Evolutionary conservation across 2,888 invertebrate genomes (phyloP).

Genomic region (Acleris cristana): DNA sequence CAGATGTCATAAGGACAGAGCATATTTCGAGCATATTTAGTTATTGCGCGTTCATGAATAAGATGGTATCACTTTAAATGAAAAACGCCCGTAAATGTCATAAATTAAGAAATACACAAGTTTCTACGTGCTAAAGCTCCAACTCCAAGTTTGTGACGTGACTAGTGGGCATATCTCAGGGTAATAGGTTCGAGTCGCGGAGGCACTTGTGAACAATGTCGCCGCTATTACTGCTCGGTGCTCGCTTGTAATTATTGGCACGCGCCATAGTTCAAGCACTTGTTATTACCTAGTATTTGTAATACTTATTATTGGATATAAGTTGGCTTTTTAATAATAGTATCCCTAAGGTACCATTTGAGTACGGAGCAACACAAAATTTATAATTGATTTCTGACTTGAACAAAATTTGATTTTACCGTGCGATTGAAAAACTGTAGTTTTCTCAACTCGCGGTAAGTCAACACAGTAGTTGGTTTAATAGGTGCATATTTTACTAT

Average conservation of each 20-base stretch:
- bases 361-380: not conserved
- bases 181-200: conserved; percentile 33
- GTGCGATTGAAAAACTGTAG: too few relatives aligned
- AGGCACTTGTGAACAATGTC: conserved; percentile 46
- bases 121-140: conserved; percentile 43
- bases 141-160: conserved; percentile 53
- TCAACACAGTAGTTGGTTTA: too few relatives aligned
- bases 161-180: conserved; percentile 55
- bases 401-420: too few relatives aligned
- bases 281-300: not conserved
- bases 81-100: not conserved
- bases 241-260: conserved; percentile 35
- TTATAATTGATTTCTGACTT: too few relatives aligned
- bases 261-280: conserved; percentile 39
- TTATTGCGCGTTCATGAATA: too few relatives aligned
- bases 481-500: too few relatives aligned
- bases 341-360: not conserved
- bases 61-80: not conserved
- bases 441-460: too few relatives aligned
- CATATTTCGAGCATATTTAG: too few relatives aligned
- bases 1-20: too few relatives aligned
- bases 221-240: conserved; percentile 22
- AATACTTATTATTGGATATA: too few relatives aligned
- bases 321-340: not conserved
- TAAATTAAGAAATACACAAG: conserved; percentile 42